Conservation (phyloP, 2,113 vertebrate genomes). For the Silurus meridionalis region DNA sequence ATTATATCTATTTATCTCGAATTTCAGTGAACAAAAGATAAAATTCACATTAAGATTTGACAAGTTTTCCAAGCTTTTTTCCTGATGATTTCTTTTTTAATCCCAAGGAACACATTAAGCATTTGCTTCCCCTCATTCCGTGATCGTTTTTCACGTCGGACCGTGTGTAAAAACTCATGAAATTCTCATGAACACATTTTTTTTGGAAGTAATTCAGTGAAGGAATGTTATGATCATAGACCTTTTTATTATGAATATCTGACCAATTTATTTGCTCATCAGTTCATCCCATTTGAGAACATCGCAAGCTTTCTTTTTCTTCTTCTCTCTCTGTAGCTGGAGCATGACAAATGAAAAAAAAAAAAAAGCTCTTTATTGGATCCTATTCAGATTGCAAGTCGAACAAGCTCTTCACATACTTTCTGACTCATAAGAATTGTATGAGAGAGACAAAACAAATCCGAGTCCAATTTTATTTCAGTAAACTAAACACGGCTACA, state of each 20-base stretch:
- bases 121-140: slow-evolving; percentile 38
- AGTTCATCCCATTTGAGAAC: background rate
- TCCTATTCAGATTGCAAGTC: slow-evolving; percentile 20
- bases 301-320: background rate
- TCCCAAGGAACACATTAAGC: slow-evolving; percentile 36
- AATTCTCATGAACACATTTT: slow-evolving; percentile 48
- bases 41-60: background rate
- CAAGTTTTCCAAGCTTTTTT: background rate
- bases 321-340: too few relatives aligned
- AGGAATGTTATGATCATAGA: slow-evolving; percentile 21
- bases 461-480: background rate
- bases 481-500: background rate
- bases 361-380: background rate
- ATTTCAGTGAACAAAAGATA: background rate
- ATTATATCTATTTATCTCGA: background rate
- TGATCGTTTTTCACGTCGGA: slow-evolving; percentile 47
- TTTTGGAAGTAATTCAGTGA: slow-evolving; percentile 50
- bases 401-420: background rate
- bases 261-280: background rate
- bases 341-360: too few relatives aligned
- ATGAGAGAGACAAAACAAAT: background rate
- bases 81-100: slow-evolving; percentile 18
- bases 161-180: slow-evolving; percentile 48
- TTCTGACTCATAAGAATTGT: background rate
- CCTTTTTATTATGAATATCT: too few relatives aligned